phyloP scores from a whole-genome alignment of 2,797 vertebrate genomes.

The Lepus townsendii region DNA sequence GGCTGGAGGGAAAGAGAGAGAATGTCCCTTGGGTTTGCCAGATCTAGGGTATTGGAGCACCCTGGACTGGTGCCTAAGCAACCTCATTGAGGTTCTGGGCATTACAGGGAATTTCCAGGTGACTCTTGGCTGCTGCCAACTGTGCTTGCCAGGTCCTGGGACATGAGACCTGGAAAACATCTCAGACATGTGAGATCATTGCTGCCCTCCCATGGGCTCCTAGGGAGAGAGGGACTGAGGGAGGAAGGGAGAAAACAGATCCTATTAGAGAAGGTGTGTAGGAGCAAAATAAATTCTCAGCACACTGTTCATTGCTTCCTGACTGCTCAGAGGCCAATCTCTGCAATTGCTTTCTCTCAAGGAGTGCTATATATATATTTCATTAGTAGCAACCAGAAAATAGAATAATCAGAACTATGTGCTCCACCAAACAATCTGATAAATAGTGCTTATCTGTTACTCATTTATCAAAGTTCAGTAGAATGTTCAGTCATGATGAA shows the following conservation, averaged over 20 bases:
- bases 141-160: neutral
- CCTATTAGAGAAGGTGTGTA: neutral
- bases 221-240: neutral
- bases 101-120: neutral
- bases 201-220: neutral
- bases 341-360: conserved; percentile 61
- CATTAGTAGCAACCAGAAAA: conserved; percentile 79
- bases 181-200: neutral
- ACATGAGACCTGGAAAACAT: neutral
- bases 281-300: conserved; percentile 62
- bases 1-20: neutral
- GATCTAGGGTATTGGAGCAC: neutral
- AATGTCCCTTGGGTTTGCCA: neutral
- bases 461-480: conserved; percentile 70
- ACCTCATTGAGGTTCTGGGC: neutral
- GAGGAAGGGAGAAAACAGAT: neutral
- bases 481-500: conserved; percentile 70
- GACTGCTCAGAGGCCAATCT: conserved; percentile 60
- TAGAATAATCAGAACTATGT: conserved; percentile 63
- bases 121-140: neutral
- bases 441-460: conserved; percentile 72
- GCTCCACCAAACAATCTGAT: conserved; percentile 63
- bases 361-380: conserved; percentile 74
- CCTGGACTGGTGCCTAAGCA: neutral
- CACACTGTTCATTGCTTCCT: neutral